Percentiles rank a stretch among this genome's conserved stretches.
Conservation (phyloP, 2,797 vertebrate species). For the Dryobates pubescens region DNA sequence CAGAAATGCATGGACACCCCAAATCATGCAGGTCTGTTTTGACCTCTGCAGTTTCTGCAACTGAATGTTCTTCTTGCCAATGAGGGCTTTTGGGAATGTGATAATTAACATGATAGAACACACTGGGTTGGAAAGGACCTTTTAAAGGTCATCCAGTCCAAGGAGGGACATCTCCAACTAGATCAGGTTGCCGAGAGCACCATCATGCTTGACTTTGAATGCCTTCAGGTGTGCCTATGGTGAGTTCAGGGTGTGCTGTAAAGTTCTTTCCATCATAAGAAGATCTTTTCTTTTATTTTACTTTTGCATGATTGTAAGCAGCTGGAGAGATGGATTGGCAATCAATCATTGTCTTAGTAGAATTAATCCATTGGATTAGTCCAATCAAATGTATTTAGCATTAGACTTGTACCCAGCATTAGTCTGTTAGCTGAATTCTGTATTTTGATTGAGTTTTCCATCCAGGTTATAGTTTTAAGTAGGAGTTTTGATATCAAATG, state of each 20-base stretch:
- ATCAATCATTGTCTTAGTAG: too few relatives aligned
- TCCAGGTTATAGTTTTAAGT: background rate
- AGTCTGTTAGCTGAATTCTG: background rate
- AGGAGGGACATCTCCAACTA: too few relatives aligned
- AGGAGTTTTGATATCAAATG: background rate
- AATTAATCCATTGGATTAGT: background rate
- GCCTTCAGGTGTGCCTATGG: too few relatives aligned
- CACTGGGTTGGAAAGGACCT: too few relatives aligned
- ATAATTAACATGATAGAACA: background rate
- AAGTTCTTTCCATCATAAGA: background rate
- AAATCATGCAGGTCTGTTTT: background rate
- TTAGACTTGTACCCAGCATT: background rate
- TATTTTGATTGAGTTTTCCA: background rate
- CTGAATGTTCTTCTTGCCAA: background rate
- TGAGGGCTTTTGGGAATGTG: background rate
- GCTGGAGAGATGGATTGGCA: background rate
- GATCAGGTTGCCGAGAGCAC: too few relatives aligned
- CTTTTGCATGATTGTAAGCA: background rate
- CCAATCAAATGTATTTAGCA: background rate
- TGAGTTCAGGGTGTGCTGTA: background rate
- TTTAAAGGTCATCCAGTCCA: too few relatives aligned
- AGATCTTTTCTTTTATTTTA: background rate
- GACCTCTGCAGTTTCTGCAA: background rate
- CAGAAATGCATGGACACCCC: background rate
- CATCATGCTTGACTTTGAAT: too few relatives aligned